These are phyloP conservation scores for Drosophila nannoptera DNA, from an alignment of 1,140 invertebrate species.

Conservation along the genomic window DNA sequence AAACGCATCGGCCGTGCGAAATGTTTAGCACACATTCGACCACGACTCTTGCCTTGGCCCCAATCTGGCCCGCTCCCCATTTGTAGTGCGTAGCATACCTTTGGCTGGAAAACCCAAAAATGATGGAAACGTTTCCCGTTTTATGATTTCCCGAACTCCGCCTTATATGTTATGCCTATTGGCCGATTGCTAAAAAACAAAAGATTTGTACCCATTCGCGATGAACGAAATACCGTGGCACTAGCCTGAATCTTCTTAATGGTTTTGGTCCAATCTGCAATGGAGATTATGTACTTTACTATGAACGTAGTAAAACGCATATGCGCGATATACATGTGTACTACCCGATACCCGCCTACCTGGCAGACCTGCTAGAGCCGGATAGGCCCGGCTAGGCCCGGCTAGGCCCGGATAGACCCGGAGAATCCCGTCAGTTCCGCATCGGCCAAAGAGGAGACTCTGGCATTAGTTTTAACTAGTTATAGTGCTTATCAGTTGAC, in stretches of 20 bases:
- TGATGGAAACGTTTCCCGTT: too few relatives aligned
- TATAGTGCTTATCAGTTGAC: slow-evolving; percentile 21
- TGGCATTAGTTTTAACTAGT: slow-evolving; percentile 18
- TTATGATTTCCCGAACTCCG: slow-evolving; percentile 38
- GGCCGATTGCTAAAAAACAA: slow-evolving; percentile 8
- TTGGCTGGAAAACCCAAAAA: slow-evolving; percentile 1
- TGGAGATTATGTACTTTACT: slow-evolving; percentile 80
- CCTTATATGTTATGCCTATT: slow-evolving; percentile 29
- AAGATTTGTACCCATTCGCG: background rate
- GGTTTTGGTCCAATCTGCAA: slow-evolving; percentile 79
- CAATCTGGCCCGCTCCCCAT: slow-evolving; percentile 13
- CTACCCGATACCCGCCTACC: too few relatives aligned
- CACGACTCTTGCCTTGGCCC: slow-evolving; percentile 60
- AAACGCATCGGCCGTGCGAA: slow-evolving; percentile 57
- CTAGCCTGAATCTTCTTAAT: slow-evolving; percentile 78
- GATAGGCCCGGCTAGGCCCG: slow-evolving; percentile 15
- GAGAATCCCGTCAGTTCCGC: background rate
- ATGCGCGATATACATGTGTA: slow-evolving; percentile 29
- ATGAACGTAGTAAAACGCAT: slow-evolving; percentile 78
- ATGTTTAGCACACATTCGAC: slow-evolving; percentile 59
- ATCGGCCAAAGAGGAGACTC: slow-evolving; percentile 1
- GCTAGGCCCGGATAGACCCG: slow-evolving; percentile 4
- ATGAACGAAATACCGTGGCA: slow-evolving; percentile 61
- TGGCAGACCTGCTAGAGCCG: slow-evolving; percentile 5
- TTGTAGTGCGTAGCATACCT: slow-evolving; percentile 45